Base-by-base conservation (phyloP, 2,797 vertebrate species). In the Hypotaenidia philippensis region DNA sequence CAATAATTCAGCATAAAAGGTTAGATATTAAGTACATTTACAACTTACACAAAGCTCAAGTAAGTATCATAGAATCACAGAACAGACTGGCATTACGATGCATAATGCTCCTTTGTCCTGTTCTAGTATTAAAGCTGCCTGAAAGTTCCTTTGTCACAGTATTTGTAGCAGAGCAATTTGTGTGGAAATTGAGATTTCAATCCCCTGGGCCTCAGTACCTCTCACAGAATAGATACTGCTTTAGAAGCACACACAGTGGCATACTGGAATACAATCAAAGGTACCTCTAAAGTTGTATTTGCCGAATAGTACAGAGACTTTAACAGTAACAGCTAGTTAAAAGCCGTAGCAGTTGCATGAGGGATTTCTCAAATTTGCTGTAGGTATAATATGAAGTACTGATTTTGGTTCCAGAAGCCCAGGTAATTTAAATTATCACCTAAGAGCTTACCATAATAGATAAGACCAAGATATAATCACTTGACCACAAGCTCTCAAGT, bases 121-220 rank as follows among this genome's bases (percentile, higher is more conserved):
- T 45, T 96, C 34, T 79, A 23, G 11, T 11, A 63, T 71, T 71
- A 92, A 65, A 89, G 59, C 49, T 40, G 40, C 85, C 87, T 70
- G 78, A 59, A 82, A 76, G 84, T 85, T 81, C 38, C 27, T 87
- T 84, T 92, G 44, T 78, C 32, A 75, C 56, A 78, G n/a, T 74
- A 80, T 87, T 68, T 83, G 49, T 31, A 75, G 49, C 31, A 84
- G 41, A 83, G 47, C 19, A 79, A 93, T 89, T 89, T 87, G 45
- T 41, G 84, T 53, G 34, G 53, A 91, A 93, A 91, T 76, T 90
- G 52, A 90, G 56, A 82, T 77, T 93, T 91, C 50, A 68, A 9
- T 91, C 76, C 61, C 31, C 50, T 75, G 87, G 47, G 65, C 21
- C 17, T 63, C 65, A 22, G 25, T 81, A 85, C 63, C 47, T 84